phyloP scores from a whole-genome alignment of 2,113 vertebrate genomes.

The Rhabdornis inornatus region DNA sequence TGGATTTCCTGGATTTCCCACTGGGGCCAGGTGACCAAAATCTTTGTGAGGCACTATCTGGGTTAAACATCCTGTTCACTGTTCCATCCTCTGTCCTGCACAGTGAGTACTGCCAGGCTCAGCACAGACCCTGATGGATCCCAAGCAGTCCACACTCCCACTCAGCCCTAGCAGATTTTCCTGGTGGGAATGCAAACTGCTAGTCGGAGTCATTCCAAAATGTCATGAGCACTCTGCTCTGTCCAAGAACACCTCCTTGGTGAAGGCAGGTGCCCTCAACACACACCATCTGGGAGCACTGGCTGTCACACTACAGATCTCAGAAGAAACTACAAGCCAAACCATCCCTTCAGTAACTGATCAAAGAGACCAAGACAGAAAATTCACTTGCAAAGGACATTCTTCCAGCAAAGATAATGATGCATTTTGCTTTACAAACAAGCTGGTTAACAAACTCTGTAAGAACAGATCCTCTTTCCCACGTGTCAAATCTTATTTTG shows the following conservation, averaged over 20 bases:
- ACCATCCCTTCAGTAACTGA: background rate
- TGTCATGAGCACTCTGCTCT: background rate
- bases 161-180: background rate
- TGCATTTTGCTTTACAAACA: background rate
- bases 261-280: background rate
- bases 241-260: background rate
- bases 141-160: background rate
- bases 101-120: background rate
- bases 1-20: background rate
- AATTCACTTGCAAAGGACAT: background rate
- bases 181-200: background rate
- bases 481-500: slow-evolving; percentile 4
- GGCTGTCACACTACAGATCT: background rate
- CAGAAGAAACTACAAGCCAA: background rate
- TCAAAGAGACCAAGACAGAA: background rate
- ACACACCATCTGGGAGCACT: background rate
- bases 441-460: background rate
- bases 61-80: background rate
- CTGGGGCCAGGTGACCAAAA: background rate
- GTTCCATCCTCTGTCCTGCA: background rate
- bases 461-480: background rate
- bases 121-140: background rate
- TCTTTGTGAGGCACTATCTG: background rate
- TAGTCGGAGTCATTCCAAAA: background rate
- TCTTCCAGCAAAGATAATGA: background rate